phyloP scores from a whole-genome alignment of 2,797 vertebrate genomes.

The Galagoides demidoff region DNA sequence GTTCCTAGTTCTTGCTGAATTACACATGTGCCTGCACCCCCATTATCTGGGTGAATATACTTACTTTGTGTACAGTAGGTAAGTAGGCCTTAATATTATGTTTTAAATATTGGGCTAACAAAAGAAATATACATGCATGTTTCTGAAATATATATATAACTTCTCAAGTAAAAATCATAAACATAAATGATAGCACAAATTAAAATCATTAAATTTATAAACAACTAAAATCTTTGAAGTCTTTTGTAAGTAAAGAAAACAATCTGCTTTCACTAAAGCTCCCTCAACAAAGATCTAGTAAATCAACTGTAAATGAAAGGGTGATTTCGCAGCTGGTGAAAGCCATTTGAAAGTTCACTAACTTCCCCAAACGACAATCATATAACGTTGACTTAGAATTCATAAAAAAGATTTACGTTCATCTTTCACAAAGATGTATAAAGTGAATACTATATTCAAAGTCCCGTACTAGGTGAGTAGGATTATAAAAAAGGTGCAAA shows the following conservation, averaged over 20 bases:
- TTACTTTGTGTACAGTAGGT: background rate
- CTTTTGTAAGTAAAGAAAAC: background rate
- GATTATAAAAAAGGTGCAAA: background rate
- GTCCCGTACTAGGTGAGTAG: background rate
- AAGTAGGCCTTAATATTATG: background rate
- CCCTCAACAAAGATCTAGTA: background rate
- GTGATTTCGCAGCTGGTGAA: background rate
- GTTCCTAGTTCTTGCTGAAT: background rate
- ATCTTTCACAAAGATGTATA: background rate
- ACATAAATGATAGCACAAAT: background rate
- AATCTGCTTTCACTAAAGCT: background rate
- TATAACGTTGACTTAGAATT: background rate
- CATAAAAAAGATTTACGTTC: background rate
- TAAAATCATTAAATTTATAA: constrained; percentile 5
- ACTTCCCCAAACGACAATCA: background rate
- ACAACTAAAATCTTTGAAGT: background rate
- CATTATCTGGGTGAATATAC: background rate
- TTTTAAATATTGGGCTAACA: background rate
- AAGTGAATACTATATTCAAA: background rate
- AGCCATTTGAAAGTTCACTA: background rate
- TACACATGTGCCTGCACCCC: background rate
- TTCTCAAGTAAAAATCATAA: background rate
- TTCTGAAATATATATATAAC: background rate
- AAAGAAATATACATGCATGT: background rate
- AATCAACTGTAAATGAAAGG: background rate